Evolutionary conservation across 2,113 vertebrate species (phyloP).

Genomic region (Rafetus swinhoei): DNA sequence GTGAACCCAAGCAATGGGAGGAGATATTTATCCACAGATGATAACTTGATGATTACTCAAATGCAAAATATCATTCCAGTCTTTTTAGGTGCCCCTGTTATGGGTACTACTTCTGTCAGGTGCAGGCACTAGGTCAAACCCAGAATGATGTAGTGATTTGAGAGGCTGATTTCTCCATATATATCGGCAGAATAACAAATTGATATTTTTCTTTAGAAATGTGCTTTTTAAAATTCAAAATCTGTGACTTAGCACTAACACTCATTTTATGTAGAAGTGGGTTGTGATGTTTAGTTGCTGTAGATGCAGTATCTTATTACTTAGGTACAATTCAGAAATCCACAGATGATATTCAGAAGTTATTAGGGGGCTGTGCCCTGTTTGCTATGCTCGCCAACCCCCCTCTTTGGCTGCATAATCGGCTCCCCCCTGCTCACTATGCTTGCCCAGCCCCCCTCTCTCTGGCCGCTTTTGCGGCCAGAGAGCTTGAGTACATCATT

Average conservation of each 20-base stretch:
- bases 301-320: neutral
- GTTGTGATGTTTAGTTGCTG: neutral
- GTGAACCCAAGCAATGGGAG: neutral
- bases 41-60: conserved; percentile 6
- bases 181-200: neutral
- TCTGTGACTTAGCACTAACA: neutral
- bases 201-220: conserved; percentile 19
- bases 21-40: conserved; percentile 19
- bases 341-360: neutral
- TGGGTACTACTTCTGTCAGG: neutral
- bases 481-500: no score
- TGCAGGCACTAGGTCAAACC: neutral
- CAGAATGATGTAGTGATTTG: conserved; percentile 7
- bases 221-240: neutral
- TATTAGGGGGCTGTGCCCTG: no score
- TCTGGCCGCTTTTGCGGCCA: no score
- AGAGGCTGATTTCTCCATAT: neutral
- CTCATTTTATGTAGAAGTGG: neutral
- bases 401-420: no score
- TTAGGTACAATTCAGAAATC: neutral
- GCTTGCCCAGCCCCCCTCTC: no score
- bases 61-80: neutral
- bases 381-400: no score
- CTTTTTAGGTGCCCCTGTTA: neutral
- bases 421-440: no score